Conservation (phyloP, 1,140 invertebrate species). For the Magallana gigas region DNA sequence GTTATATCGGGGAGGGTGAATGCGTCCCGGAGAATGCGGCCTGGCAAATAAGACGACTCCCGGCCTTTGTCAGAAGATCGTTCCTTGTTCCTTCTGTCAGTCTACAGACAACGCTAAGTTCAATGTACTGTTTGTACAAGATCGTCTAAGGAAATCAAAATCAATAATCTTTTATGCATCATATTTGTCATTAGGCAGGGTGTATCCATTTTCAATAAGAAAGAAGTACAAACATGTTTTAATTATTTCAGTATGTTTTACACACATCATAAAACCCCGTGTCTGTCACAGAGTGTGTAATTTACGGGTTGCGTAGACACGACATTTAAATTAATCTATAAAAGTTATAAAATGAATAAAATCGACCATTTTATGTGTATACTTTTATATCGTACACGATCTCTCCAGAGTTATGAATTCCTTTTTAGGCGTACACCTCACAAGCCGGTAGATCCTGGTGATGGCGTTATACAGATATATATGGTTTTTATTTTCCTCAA, state of each 20-base stretch:
- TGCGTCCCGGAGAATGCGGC: too few relatives aligned
- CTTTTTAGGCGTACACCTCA: too few relatives aligned
- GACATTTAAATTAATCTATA: background rate
- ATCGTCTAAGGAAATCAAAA: background rate
- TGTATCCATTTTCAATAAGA: background rate
- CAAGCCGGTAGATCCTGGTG: too few relatives aligned
- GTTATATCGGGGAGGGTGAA: background rate
- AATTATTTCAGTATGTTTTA: background rate
- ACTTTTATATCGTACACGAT: too few relatives aligned
- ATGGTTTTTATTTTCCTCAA: background rate
- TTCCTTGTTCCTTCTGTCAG: background rate
- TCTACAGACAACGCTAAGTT: background rate
- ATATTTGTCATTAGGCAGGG: background rate
- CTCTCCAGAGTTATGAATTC: too few relatives aligned
- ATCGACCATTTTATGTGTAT: background rate
- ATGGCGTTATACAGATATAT: background rate
- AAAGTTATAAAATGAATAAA: background rate
- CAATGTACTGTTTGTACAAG: conserved; percentile 10
- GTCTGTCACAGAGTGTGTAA: background rate
- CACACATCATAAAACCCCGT: background rate
- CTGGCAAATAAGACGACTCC: too few relatives aligned
- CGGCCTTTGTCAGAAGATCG: background rate
- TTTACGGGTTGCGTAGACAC: background rate
- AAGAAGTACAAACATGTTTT: background rate
- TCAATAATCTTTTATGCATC: background rate